Percentiles rank a stretch among this genome's conserved stretches.
These are phyloP conservation scores for Girardinus metallicus DNA, from an alignment of 2,797 vertebrate species.

Conservation along the genomic window DNA sequence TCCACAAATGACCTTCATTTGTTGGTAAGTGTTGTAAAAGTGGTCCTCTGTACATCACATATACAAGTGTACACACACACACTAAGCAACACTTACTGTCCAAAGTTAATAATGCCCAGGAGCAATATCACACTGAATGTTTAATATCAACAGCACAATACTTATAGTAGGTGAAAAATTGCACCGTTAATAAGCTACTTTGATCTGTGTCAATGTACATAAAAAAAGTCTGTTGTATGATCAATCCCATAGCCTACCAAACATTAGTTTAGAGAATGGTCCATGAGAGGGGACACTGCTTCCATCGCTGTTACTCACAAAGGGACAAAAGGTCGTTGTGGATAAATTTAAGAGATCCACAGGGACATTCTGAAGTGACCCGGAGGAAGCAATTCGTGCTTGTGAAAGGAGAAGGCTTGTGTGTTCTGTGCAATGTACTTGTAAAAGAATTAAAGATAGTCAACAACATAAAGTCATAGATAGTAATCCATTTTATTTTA, in stretches of 20 bases:
- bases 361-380: background rate
- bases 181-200: background rate
- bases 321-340: background rate
- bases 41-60: too few species aligned
- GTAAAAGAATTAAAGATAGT: background rate
- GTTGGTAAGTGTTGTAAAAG: too few species aligned
- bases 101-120: slow-evolving; percentile 42
- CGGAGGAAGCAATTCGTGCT: background rate
- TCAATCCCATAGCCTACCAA: background rate
- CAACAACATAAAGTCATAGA: slow-evolving; percentile 5
- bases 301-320: too few species aligned
- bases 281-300: too few species aligned
- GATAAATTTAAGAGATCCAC: background rate
- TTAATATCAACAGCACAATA: background rate
- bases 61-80: background rate
- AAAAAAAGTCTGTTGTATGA: background rate
- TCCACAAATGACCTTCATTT: too few species aligned
- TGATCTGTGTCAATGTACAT: background rate
- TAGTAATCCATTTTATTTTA: slow-evolving; percentile 64
- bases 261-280: background rate
- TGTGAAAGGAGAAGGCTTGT: background rate
- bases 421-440: background rate
- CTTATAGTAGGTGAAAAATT: background rate
- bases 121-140: slow-evolving; percentile 13
- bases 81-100: background rate